A percentile compares a stretch with the other conserved stretches of the same genome.
Conservation (phyloP, 30 jellyfish, hydroid and myxozoan genomes). For the Catostylus mosaicus region DNA sequence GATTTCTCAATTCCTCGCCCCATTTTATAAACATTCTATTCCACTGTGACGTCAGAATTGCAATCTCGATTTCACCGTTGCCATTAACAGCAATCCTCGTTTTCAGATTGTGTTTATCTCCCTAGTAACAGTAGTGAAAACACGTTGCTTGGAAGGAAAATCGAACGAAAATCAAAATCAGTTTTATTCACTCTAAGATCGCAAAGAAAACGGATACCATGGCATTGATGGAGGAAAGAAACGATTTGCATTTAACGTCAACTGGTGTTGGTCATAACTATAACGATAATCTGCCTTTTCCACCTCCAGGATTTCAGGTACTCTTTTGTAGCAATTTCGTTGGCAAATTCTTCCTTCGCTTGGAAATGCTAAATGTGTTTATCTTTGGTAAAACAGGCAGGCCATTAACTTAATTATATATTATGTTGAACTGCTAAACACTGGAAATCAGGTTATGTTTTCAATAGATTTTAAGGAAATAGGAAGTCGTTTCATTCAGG, state of each 20-base stretch:
- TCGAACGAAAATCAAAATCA: background rate
- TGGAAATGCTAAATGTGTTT: too few species aligned
- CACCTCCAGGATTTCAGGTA: slow-evolving; percentile 82
- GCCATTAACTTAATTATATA: too few species aligned
- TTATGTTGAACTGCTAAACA: too few species aligned
- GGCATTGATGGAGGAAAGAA: slow-evolving; percentile 70
- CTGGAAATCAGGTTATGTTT: too few species aligned
- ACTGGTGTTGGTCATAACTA: slow-evolving; percentile 81
- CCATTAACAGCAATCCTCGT: slow-evolving; percentile 24
- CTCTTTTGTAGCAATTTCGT: too few species aligned
- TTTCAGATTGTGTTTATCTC: slow-evolving; percentile 13
- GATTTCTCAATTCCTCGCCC: too few species aligned
- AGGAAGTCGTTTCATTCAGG: too few species aligned
- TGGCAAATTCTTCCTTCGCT: too few species aligned
- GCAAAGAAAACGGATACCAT: slow-evolving; percentile 7
- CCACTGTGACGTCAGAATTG: background rate
- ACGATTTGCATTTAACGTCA: slow-evolving; percentile 77
- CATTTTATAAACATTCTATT: too few species aligned
- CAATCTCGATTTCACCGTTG: slow-evolving; percentile 17
- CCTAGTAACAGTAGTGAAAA: slow-evolving; percentile 11
- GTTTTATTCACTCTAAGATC: background rate
- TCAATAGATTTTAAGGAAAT: too few species aligned
- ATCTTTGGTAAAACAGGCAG: too few species aligned
- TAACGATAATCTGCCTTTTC: slow-evolving; percentile 56
- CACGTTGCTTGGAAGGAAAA: background rate